Evolutionary conservation across 2,888 invertebrate genomes (phyloP).

Genomic region (Drosophila rubida): DNA sequence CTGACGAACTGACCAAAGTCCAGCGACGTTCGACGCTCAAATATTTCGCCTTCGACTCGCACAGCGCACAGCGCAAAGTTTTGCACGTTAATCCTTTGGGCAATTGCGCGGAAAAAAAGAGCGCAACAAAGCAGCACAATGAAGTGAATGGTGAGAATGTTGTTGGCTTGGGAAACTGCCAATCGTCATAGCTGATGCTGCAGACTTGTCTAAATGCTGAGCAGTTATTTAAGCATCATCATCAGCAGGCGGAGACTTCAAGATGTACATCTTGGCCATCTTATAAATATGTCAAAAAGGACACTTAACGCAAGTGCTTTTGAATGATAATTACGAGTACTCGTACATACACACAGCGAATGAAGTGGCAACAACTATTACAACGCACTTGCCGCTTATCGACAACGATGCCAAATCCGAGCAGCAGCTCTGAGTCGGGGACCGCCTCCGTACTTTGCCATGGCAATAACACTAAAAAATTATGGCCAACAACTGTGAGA

Average conservation of each 20-base stretch:
- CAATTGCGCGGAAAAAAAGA: slow-evolving; percentile 66
- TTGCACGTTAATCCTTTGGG: slow-evolving; percentile 55
- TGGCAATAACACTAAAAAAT: slow-evolving; percentile 83
- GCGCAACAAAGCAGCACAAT: background rate
- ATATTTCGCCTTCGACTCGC: slow-evolving; percentile 24
- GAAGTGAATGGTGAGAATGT: slow-evolving; percentile 29
- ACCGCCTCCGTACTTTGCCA: slow-evolving; percentile 58
- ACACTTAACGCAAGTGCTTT: slow-evolving; percentile 79
- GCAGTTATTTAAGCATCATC: slow-evolving; percentile 31
- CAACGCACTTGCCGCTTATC: slow-evolving; percentile 75
- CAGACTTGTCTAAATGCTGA: slow-evolving; percentile 4
- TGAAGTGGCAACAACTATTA: slow-evolving; percentile 79
- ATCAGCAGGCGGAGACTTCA: slow-evolving; percentile 9
- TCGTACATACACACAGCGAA: slow-evolving; percentile 55
- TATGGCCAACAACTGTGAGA: slow-evolving; percentile 72
- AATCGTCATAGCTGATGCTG: slow-evolving; percentile 5
- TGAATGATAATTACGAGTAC: slow-evolving; percentile 77
- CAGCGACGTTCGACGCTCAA: slow-evolving; percentile 30
- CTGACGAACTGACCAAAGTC: slow-evolving; percentile 57
- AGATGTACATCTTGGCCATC: slow-evolving; percentile 54
- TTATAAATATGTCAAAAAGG: slow-evolving; percentile 81
- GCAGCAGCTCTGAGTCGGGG: slow-evolving; percentile 33
- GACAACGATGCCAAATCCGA: slow-evolving; percentile 39
- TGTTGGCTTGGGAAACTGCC: background rate
- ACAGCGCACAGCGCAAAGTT: slow-evolving; percentile 34